Conservation (phyloP, 2,888 invertebrate species). For the Hoplodrina ambigua region DNA sequence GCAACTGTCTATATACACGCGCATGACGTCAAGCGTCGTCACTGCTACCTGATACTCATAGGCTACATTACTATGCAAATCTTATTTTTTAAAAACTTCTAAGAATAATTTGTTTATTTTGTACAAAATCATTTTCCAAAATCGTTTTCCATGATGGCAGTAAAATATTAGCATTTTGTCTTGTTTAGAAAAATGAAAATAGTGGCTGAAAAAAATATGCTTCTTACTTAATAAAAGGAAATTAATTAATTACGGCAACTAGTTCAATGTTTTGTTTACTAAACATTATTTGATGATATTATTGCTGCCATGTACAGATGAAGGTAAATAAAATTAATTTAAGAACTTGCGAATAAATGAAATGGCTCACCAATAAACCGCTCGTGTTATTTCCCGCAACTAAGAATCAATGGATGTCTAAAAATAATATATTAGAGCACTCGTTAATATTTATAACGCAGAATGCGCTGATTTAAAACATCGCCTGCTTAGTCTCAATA, state of each 20-base stretch:
- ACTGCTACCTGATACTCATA: constrained; percentile 40
- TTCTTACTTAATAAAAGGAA: not conserved
- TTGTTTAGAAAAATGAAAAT: not conserved
- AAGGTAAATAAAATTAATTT: not conserved
- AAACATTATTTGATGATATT: not conserved
- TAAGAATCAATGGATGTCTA: not conserved
- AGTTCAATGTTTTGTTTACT: not conserved
- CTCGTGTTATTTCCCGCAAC: not conserved
- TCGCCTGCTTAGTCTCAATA: not conserved
- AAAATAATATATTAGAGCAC: not conserved
- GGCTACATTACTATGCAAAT: constrained; percentile 56
- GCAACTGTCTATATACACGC: constrained; percentile 84
- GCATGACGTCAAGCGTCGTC: constrained; percentile 76
- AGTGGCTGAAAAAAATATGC: not conserved
- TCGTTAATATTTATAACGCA: not conserved
- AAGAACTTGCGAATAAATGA: no score
- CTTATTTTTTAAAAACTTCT: constrained; percentile 20
- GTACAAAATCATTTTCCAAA: constrained; percentile 23
- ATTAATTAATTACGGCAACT: not conserved
- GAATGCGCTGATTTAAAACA: not conserved
- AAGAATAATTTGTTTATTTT: constrained; percentile 15
- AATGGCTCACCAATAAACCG: not conserved
- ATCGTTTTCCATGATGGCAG: constrained; percentile 20
- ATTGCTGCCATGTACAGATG: not conserved
- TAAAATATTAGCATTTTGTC: constrained; percentile 17